phyloP scores from a whole-genome alignment of 2,113 vertebrate genomes.

The Danionella cerebrum region DNA sequence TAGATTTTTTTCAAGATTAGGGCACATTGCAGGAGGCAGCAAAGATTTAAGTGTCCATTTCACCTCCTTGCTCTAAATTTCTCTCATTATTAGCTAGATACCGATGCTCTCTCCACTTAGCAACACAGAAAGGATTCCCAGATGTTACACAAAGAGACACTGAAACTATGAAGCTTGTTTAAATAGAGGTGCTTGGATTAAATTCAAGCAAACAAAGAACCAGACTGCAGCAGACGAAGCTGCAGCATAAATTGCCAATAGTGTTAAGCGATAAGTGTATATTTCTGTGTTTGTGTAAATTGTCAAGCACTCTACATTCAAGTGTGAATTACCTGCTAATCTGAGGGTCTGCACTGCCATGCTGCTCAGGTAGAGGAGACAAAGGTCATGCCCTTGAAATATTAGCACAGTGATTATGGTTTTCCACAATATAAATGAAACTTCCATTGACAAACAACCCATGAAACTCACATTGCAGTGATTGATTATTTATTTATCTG shows the following conservation, averaged over 20 bases:
- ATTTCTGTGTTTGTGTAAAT: neutral
- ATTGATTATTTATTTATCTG: no score
- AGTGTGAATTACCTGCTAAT: neutral
- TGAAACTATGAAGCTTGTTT: neutral
- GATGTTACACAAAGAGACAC: conserved; percentile 6
- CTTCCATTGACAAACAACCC: neutral
- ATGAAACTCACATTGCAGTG: no score
- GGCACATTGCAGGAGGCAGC: neutral
- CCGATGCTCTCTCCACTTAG: neutral
- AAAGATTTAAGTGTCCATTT: neutral
- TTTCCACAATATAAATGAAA: neutral
- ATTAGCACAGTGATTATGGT: neutral
- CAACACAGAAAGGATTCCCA: conserved; percentile 1
- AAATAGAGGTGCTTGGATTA: neutral
- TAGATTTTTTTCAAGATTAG: no score
- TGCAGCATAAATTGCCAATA: neutral
- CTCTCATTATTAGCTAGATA: neutral
- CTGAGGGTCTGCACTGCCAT: neutral
- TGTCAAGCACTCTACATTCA: neutral
- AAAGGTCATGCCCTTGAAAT: conserved; percentile 16
- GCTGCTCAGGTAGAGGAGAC: neutral
- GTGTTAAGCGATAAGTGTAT: neutral
- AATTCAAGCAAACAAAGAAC: neutral
- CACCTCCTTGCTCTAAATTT: neutral
- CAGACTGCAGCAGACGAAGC: neutral